A percentile compares a stretch with the other conserved stretches of the same genome.
phyloP scores from a whole-genome alignment of 1,140 invertebrate species.

The Babylonia areolata region DNA sequence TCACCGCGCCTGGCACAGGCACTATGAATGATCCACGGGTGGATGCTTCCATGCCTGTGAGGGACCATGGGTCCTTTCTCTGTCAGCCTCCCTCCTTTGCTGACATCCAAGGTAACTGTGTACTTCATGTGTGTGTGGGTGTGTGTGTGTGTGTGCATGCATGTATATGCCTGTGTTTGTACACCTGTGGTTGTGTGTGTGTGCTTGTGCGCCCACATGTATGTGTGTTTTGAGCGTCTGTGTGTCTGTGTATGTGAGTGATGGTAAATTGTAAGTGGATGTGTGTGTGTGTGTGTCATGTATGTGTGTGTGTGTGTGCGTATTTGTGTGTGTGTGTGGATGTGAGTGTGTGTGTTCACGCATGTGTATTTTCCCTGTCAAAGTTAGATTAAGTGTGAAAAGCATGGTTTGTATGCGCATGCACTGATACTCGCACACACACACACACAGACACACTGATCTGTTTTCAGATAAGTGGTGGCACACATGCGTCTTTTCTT shows the following conservation, averaged over 20 bases:
- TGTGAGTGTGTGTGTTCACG: not conserved
- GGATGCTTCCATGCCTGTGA: too few relatives aligned
- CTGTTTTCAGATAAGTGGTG: too few relatives aligned
- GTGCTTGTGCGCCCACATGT: not conserved
- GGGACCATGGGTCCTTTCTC: too few relatives aligned
- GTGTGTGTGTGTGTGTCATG: not conserved
- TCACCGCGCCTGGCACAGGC: too few relatives aligned
- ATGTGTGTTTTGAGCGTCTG: not conserved
- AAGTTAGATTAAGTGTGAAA: too few relatives aligned
- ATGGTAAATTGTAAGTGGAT: not conserved
- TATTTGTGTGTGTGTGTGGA: not conserved
- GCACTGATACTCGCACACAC: too few relatives aligned
- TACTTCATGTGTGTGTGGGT: not conserved
- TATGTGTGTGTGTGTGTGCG: not conserved
- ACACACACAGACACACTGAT: too few relatives aligned
- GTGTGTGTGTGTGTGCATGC: slow-evolving; percentile 11
- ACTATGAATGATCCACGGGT: too few relatives aligned
- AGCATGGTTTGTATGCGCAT: not conserved
- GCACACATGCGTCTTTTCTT: too few relatives aligned
- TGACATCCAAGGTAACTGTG: not conserved
- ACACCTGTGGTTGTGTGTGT: not conserved
- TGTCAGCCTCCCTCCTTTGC: too few relatives aligned
- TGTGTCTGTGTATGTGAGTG: not conserved
- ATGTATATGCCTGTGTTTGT: not conserved
- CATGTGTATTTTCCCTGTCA: too few relatives aligned